phyloP scores from a whole-genome alignment of 2,888 invertebrate genomes.

The Xylocampa areola region DNA sequence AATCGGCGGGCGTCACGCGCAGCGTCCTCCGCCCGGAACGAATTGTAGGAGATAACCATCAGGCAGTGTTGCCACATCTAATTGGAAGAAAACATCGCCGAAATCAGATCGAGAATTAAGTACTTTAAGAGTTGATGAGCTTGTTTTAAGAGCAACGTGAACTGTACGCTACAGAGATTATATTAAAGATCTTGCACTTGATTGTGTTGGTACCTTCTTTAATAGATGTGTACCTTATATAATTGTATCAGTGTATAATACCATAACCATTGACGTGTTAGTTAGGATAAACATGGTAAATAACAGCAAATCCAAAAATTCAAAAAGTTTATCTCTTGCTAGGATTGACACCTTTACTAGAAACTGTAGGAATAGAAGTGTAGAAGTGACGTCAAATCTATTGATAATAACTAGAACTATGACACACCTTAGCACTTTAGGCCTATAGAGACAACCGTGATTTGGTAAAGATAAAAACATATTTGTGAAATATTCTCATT shows the following conservation, averaged over 20 bases:
- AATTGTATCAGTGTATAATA: no score
- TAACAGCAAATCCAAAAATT: no score
- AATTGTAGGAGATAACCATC: conserved; percentile 77
- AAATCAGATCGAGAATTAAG: conserved; percentile 51
- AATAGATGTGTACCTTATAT: no score
- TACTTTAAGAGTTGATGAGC: conserved; percentile 10
- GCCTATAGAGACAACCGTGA: conserved; percentile 5
- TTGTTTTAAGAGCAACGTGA: background rate
- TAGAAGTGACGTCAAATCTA: conserved; percentile 5
- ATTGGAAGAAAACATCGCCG: conserved; percentile 62
- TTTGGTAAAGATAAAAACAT: background rate
- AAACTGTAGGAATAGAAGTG: conserved; percentile 7
- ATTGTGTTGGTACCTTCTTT: no score
- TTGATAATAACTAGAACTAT: conserved; percentile 5
- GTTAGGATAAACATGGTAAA: no score
- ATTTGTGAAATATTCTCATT: background rate
- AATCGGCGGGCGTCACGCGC: conserved; percentile 81
- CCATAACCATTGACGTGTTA: no score
- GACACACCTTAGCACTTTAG: conserved; percentile 12
- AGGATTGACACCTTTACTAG: background rate
- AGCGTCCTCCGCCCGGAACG: conserved; percentile 75
- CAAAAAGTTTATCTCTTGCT: no score
- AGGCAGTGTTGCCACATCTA: conserved; percentile 62
- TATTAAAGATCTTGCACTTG: no score
- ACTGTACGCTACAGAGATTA: background rate